Evolutionary conservation across 2,888 invertebrate genomes (phyloP).

Genomic region (Mallateleia sp.): DNA sequence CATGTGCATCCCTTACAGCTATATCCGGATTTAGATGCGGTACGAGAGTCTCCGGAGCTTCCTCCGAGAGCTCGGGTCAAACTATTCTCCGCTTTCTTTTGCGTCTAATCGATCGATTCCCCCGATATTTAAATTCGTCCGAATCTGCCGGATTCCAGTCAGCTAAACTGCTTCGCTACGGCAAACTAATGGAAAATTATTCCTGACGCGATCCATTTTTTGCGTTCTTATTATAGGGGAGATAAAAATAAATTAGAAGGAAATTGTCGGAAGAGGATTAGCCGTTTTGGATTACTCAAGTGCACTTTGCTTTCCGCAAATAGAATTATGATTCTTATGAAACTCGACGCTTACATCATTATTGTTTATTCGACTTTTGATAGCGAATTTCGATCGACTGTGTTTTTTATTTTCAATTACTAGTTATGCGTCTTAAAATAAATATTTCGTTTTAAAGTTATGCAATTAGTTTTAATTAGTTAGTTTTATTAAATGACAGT

Average conservation of each 20-base stretch:
- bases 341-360: no score
- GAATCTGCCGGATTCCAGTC: constrained; percentile 27
- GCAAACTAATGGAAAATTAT: constrained; percentile 1
- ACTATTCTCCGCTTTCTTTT: constrained; percentile 57
- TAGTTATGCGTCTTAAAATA: no score
- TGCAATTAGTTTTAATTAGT: no score
- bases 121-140: constrained; percentile 51
- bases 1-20: constrained; percentile 79
- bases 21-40: constrained; percentile 82
- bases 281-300: not conserved
- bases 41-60: constrained; percentile 72
- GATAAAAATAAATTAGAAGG: not conserved
- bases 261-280: not conserved
- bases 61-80: constrained; percentile 53
- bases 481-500: no score
- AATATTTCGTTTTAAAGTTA: no score
- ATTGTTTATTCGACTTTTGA: no score
- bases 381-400: no score
- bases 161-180: not conserved
- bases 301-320: not conserved
- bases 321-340: not conserved
- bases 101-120: constrained; percentile 64
- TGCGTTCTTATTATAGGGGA: not conserved
- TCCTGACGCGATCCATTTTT: not conserved
- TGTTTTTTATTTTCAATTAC: no score